phyloP scores from a whole-genome alignment of 1,140 invertebrate genomes.

The Stegodyphus dumicola region DNA sequence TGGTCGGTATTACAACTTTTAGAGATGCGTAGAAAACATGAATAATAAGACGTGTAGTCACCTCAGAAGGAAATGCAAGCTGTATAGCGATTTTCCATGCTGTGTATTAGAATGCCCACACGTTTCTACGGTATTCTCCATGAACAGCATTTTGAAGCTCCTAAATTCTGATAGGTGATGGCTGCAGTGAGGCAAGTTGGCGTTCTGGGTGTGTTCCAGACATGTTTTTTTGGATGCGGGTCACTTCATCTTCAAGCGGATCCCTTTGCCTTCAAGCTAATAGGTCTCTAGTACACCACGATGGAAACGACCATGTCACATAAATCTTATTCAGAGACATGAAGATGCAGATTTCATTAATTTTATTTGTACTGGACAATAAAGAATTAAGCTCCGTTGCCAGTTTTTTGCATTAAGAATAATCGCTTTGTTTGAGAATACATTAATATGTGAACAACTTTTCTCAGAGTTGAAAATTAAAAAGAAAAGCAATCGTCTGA shows the following conservation, averaged over 20 bases:
- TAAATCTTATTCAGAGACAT: too few relatives aligned
- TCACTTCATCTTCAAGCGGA: not conserved
- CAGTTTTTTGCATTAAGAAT: too few relatives aligned
- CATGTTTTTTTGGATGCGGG: not conserved
- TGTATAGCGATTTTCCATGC: not conserved
- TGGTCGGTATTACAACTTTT: not conserved
- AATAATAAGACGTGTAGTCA: not conserved
- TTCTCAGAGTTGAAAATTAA: too few relatives aligned
- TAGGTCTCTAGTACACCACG: not conserved
- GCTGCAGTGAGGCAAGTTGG: not conserved
- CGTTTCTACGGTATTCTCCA: not conserved
- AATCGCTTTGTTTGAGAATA: too few relatives aligned
- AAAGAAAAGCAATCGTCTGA: too few relatives aligned
- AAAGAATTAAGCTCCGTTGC: too few relatives aligned
- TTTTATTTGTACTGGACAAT: too few relatives aligned
- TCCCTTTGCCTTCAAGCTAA: not conserved
- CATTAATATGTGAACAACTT: too few relatives aligned
- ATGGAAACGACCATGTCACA: not conserved
- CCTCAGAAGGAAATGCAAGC: not conserved
- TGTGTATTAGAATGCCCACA: not conserved
- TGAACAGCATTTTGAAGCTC: not conserved
- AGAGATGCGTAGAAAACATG: not conserved
- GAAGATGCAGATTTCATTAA: too few relatives aligned
- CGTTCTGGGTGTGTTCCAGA: not conserved
- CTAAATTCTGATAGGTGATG: not conserved